Conservation (phyloP, 2,797 vertebrate species). For the Sparus aurata region DNA sequence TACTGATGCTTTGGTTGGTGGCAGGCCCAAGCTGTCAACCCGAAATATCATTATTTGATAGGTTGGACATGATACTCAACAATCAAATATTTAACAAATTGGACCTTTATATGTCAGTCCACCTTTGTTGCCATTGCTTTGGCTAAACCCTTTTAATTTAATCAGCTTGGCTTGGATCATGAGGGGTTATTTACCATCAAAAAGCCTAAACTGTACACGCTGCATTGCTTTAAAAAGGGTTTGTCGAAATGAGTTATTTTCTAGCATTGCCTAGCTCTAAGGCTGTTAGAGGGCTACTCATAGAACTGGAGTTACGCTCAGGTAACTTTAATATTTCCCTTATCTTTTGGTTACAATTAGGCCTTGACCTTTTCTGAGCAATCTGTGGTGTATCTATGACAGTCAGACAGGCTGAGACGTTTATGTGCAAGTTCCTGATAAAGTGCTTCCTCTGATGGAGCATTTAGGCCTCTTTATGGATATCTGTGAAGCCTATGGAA, state of each 20-base stretch:
- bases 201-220: too few species aligned
- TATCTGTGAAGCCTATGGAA: conserved; percentile 52
- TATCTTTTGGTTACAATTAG: conserved; percentile 13
- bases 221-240: background rate
- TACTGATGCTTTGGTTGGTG: too few species aligned
- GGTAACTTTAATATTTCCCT: background rate
- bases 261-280: background rate
- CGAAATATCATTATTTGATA: too few species aligned
- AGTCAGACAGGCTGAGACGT: background rate
- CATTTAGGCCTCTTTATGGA: conserved; percentile 27
- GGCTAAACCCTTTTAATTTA: too few species aligned
- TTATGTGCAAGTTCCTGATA: conserved; percentile 34
- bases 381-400: conserved; percentile 14
- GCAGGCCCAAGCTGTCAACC: too few species aligned
- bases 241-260: background rate
- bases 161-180: too few species aligned
- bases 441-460: conserved; percentile 26
- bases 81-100: too few species aligned
- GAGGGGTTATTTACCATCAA: too few species aligned
- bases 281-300: background rate
- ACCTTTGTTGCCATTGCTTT: too few species aligned
- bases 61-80: too few species aligned
- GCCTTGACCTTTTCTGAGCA: conserved; percentile 49
- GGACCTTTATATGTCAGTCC: too few species aligned
- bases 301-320: background rate